phyloP scores from a whole-genome alignment of 2,797 vertebrate genomes.

The Eulemur rubriventer region DNA sequence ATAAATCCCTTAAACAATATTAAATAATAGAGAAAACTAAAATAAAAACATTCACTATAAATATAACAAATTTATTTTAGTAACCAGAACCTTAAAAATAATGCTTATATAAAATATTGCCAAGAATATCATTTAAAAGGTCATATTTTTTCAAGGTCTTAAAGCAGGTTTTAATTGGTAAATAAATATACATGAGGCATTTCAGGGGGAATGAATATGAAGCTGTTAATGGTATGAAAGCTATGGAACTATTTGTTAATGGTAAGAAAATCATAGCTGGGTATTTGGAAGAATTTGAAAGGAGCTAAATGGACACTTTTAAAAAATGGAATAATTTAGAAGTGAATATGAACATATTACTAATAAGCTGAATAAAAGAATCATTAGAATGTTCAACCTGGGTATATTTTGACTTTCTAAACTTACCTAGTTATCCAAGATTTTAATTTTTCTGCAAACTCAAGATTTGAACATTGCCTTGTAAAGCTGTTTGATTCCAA shows the following conservation, averaged over 20 bases:
- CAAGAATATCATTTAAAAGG: not conserved
- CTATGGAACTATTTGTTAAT: not conserved
- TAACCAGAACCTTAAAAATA: not conserved
- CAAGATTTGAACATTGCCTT: not conserved
- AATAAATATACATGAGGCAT: not conserved
- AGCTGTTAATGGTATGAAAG: not conserved
- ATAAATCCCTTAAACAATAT: not conserved
- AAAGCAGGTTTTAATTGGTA: not conserved
- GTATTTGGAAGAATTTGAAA: not conserved
- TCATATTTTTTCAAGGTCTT: not conserved
- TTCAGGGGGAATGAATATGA: not conserved
- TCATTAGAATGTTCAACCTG: not conserved
- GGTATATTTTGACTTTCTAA: not conserved
- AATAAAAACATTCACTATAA: not conserved
- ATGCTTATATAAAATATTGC: not conserved
- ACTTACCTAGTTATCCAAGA: not conserved
- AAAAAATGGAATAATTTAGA: not conserved
- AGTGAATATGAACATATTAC: not conserved
- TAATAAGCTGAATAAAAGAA: not conserved
- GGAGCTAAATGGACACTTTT: not conserved
- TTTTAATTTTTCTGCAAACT: not conserved
- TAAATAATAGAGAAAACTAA: not conserved
- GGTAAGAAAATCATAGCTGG: not conserved
- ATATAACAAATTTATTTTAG: not conserved
- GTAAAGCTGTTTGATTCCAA: not conserved